Evolutionary conservation across 2,797 vertebrate genomes (phyloP), one percentile per base, ranked within the genome.

Genomic region (Schizopygopsis pylzovi): DNA sequence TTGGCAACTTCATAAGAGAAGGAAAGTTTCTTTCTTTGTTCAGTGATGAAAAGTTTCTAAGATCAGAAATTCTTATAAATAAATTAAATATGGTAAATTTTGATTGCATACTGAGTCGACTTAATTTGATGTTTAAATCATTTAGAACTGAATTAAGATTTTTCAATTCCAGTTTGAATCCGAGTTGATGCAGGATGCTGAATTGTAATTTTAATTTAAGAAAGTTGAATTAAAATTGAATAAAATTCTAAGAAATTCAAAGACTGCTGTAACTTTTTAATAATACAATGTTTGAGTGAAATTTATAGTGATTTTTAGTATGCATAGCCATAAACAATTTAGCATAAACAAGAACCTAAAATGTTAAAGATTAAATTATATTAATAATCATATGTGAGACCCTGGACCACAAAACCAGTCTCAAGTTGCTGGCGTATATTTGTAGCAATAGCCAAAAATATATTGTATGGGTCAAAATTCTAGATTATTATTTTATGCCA

Each of bases 1-100:
- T 73, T 73, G 71, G 43, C 45, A 47, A 28, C 71, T 73, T 73
- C 8, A 18, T 15, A 75, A 20, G 4, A 33, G 33, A 75, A 33
- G 25, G 25, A 75, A 76, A 76, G 73, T 76, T 33, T 81, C 49
- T 68, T 68, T 10, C 59, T 49, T 65, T 63, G 45, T 73, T 47
- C 71, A 75, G 0, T 16, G n/a, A 49, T 73, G 45, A 33, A 28
- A 20, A 11, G 37, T 37, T 76, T 1, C 0, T 39, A 37, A 28
- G n/a, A 28, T 75, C 45, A 20, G 16, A 75, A 52, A 20, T 52
- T 16, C 49, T 16, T 75, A 28, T 28, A 33, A 37, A 20, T 1
- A 54, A 37, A n/a, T n/a, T 6, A 56, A 77, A 54, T 37, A 76
- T 56, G 3, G 3, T 39, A 3, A 2, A 39, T 39, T 77, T 56